Evolutionary conservation across 2,113 vertebrate genomes (phyloP), one percentile per base, ranked within the genome.

Genomic region (Marmota flaviventris): DNA sequence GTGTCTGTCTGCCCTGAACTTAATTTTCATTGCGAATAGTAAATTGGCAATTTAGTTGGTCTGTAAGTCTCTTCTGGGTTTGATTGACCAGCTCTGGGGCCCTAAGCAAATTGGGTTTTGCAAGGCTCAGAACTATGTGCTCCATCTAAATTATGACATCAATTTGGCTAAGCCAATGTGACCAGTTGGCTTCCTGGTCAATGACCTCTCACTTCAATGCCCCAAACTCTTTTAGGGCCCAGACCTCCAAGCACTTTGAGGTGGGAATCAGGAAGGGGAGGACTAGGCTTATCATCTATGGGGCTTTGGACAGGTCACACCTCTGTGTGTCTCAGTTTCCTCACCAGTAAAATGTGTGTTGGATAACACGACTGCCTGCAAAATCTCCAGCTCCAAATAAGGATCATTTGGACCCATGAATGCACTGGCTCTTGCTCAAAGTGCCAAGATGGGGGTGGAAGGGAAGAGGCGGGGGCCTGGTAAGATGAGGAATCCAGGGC

Each of bases 271-370:
- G 39, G 34, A 85, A 29, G 16, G 12, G 16, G 14, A 84, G 42
- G 3, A 37, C 16, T 85, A 76, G 37, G 51, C 8, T 78, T 56
- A 67, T 18, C 34, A 82, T 39, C 20, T 69, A 0, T 14, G 24
- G n/a, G 25, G 48, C 72, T 93, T 39, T 61, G 58, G 53, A 89
- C 24, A 51, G 8, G 29, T n/a, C 34, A 34, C 7, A 4, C 8
- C 6, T 45, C 79, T 94, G 42, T 24, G 73, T 20, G 27, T 70
- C 90, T 96, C 88, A 37, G 72, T 93, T 93, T 96, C 73, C 78
- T 79, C 32, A 3, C 10, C 32, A 77, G 32, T 27, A 69, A 72
- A 77, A 32, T 65, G 65, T 29, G 34, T n/a, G 12, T 27, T 45
- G 51, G 42, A 42, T 51, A 65, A 34, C 32, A 48, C 0, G 34